Evolutionary conservation across 2,113 vertebrate genomes (phyloP).

Genomic region (Eira barbara): DNA sequence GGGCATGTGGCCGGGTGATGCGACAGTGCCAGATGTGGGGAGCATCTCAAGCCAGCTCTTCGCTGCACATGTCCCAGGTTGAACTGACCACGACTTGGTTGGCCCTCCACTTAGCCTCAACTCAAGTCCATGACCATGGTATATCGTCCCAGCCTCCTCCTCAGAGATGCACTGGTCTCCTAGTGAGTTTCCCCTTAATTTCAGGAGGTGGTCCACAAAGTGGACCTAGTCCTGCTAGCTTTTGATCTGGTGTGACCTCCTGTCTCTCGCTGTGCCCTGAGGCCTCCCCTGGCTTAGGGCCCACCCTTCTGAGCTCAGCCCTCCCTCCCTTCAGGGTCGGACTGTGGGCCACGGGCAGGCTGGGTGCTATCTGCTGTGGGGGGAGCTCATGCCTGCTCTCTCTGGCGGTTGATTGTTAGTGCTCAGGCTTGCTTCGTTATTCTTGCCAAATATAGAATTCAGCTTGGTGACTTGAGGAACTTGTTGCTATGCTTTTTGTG

Average conservation of each 20-base stretch:
- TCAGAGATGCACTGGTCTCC: not conserved
- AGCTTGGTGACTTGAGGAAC: not conserved
- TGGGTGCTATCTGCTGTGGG: not conserved
- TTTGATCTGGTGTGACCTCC: not conserved
- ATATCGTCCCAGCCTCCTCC: not conserved
- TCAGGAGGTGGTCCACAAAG: not conserved
- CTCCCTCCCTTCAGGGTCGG: rapidly evolving
- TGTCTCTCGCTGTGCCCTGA: not conserved
- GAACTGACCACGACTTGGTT: not conserved
- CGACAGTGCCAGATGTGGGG: not conserved
- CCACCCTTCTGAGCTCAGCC: not conserved
- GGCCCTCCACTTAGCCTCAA: not conserved
- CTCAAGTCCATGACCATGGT: not conserved
- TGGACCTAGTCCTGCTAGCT: not conserved
- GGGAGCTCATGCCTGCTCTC: not conserved
- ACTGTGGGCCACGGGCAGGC: rapidly evolving
- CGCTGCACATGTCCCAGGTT: not conserved
- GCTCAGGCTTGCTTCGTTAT: not conserved
- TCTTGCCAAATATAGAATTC: conserved; percentile 19
- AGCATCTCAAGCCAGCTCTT: not conserved
- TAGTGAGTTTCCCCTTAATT: not conserved
- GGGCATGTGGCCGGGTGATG: not conserved
- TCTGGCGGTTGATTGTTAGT: not conserved
- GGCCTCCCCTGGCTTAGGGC: not conserved
- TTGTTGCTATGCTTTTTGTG: conserved; percentile 7